phyloP scores from a whole-genome alignment of 2,888 invertebrate species.

The Creontiades dilutus region DNA sequence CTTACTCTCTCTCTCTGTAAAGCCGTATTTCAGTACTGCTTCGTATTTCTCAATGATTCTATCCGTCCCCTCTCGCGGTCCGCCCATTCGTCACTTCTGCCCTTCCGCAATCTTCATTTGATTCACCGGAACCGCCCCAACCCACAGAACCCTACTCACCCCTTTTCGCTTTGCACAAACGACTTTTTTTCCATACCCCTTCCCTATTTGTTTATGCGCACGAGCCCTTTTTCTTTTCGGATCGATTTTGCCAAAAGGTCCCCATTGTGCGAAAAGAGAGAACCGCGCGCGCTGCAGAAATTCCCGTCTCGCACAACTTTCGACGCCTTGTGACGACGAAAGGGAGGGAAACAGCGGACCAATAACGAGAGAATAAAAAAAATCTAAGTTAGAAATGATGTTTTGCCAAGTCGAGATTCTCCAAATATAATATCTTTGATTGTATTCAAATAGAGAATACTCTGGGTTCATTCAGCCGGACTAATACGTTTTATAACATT shows the following conservation, averaged over 20 bases:
- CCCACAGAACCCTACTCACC: not conserved
- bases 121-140: constrained; percentile 54
- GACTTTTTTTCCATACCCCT: not conserved
- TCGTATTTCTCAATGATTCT: constrained; percentile 25
- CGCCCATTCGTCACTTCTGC: constrained; percentile 42
- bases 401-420: too few relatives aligned
- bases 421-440: too few relatives aligned
- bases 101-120: constrained; percentile 45
- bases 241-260: not conserved
- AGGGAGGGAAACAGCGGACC: not conserved
- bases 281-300: not conserved
- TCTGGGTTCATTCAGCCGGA: too few relatives aligned
- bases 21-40: constrained; percentile 20
- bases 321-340: not conserved
- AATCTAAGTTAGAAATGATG: too few relatives aligned
- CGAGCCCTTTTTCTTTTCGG: not conserved
- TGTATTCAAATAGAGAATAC: too few relatives aligned
- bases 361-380: too few relatives aligned
- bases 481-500: too few relatives aligned
- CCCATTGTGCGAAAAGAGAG: not conserved
- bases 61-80: not conserved
- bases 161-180: constrained; percentile 37
- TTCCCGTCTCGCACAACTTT: not conserved
- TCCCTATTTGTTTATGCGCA: constrained; percentile 30
- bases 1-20: not conserved